Evolutionary conservation across 2,113 vertebrate species (phyloP).

Genomic region (Hippocampus zosterae): DNA sequence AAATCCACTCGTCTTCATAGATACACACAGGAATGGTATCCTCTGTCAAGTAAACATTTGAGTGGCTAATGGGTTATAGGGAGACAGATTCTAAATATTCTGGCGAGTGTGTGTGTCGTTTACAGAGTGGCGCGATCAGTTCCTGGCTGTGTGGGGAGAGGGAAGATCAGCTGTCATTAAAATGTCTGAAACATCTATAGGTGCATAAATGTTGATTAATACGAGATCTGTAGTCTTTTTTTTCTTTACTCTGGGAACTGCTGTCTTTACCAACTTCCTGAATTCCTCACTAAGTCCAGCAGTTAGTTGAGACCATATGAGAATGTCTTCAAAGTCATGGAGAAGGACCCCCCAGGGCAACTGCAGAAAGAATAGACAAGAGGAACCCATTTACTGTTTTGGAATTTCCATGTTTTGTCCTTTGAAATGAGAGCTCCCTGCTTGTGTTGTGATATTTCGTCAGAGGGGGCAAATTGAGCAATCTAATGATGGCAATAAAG

Average conservation of each 20-base stretch:
- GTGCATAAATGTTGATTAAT: conserved; percentile 24
- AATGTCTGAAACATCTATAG: not conserved
- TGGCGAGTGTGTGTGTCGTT: conserved; percentile 55
- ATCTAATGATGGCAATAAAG: conserved; percentile 16
- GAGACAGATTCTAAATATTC: conserved; percentile 55
- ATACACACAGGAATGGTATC: conserved; percentile 35
- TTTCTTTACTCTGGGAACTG: conserved; percentile 36
- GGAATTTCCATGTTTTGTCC: conserved; percentile 45
- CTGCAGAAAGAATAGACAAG: conserved; percentile 6
- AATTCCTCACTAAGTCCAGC: conserved; percentile 49
- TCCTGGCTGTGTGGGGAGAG: conserved; percentile 25
- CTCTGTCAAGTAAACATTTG: conserved; percentile 31
- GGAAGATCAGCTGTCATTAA: conserved; percentile 39
- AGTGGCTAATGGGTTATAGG: conserved; percentile 50
- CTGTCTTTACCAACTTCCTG: conserved; percentile 31
- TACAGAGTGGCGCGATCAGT: conserved; percentile 45
- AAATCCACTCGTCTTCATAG: conserved; percentile 1
- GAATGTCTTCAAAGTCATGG: conserved; percentile 46
- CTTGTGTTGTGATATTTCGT: conserved; percentile 25
- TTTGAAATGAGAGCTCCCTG: conserved; percentile 22
- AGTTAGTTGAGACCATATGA: conserved; percentile 47
- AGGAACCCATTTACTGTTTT: conserved; percentile 38
- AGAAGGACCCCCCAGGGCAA: conserved; percentile 33
- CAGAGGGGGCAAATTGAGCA: conserved; percentile 6
- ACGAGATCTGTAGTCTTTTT: conserved; percentile 19